Evolutionary conservation across 2,113 vertebrate species (phyloP).

Genomic region (Noctilio leporinus): DNA sequence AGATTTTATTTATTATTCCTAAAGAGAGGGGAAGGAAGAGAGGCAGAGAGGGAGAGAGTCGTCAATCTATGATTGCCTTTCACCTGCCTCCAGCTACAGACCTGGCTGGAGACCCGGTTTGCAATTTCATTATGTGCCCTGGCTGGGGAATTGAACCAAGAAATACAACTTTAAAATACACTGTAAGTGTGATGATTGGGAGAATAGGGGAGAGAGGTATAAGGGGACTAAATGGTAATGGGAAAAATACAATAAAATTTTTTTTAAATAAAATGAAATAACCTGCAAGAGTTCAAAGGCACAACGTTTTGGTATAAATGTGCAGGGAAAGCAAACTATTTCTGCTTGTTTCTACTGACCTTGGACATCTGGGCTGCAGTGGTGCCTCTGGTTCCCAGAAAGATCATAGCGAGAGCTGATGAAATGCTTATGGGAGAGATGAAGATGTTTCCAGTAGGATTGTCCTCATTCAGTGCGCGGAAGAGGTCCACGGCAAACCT

Average conservation of each 20-base stretch:
- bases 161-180: neutral
- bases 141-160: no score
- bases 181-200: no score
- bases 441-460: slow-evolving; percentile 75
- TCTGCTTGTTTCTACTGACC: slow-evolving; percentile 65
- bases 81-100: no score
- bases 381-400: slow-evolving; percentile 72
- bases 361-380: slow-evolving; percentile 76
- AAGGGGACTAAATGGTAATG: no score
- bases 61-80: no score
- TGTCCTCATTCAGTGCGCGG: slow-evolving; percentile 55
- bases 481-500: slow-evolving; percentile 77
- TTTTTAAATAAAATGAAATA: neutral
- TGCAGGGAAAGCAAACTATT: rapidly evolving
- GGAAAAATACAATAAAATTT: no score
- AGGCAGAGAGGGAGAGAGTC: no score
- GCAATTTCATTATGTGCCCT: no score
- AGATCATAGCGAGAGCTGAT: slow-evolving; percentile 78
- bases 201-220: no score
- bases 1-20: no score
- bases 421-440: slow-evolving; percentile 78
- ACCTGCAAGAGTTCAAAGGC: neutral
- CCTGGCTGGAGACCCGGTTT: no score
- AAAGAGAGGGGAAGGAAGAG: no score
- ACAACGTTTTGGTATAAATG: rapidly evolving